Conservation (phyloP, 2,797 vertebrate genomes). For the Hephaestus fuliginosus region DNA sequence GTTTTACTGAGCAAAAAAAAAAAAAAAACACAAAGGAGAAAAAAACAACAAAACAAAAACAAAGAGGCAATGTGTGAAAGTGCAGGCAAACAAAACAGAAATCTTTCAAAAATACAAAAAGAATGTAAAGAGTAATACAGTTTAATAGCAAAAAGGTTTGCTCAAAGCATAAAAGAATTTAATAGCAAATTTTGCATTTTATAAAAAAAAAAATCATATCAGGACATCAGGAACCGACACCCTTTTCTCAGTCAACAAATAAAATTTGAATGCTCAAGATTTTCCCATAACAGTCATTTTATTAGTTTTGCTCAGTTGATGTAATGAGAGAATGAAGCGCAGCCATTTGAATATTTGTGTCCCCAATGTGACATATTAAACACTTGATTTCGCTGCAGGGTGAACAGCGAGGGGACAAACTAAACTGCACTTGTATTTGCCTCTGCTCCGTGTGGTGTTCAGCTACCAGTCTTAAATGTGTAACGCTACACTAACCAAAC, state of each 20-base stretch:
- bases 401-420: slow-evolving; percentile 52
- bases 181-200: slow-evolving; percentile 78
- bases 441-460: slow-evolving; percentile 58
- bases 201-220: slow-evolving; percentile 59
- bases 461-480: slow-evolving; percentile 74
- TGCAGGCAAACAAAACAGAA: slow-evolving; percentile 92
- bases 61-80: slow-evolving; percentile 82
- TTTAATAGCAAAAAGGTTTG: slow-evolving; percentile 87
- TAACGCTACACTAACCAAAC: slow-evolving; percentile 87
- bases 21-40: slow-evolving; percentile 79
- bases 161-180: slow-evolving; percentile 85
- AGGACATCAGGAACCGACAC: slow-evolving; percentile 74
- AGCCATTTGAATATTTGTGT: slow-evolving; percentile 67
- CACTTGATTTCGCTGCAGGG: slow-evolving; percentile 59
- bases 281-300: slow-evolving; percentile 73
- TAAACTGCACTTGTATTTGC: slow-evolving; percentile 56
- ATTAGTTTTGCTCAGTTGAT: slow-evolving; percentile 71
- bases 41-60: slow-evolving; percentile 69
- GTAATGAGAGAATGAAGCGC: slow-evolving; percentile 66
- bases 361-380: slow-evolving; percentile 66
- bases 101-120: slow-evolving; percentile 89
- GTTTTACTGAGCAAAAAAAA: slow-evolving; percentile 87
- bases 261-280: slow-evolving; percentile 73
- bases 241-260: slow-evolving; percentile 65
- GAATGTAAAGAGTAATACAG: slow-evolving; percentile 86